phyloP scores from a whole-genome alignment of 1,140 invertebrate genomes.

The Megathymus violae region DNA sequence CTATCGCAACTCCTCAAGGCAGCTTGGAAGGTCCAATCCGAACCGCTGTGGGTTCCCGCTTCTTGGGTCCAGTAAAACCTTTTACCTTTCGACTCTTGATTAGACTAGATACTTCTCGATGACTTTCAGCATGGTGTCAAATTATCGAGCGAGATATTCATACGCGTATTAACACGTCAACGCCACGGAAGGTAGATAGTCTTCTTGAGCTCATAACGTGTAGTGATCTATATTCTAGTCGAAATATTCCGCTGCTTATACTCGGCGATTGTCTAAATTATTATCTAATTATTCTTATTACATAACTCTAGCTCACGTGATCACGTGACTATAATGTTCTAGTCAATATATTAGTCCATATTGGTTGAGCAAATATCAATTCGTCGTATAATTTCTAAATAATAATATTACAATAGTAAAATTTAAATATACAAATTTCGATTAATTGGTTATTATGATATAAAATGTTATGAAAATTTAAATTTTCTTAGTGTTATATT shows the following conservation, averaged over 20 bases:
- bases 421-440: neutral
- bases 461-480: constrained; percentile 11
- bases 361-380: constrained; percentile 15
- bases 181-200: constrained; percentile 4
- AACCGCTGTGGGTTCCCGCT: constrained; percentile 98
- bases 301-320: constrained; percentile 13
- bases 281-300: constrained; percentile 24
- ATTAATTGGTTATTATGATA: constrained; percentile 6
- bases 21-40: constrained; percentile 94
- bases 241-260: constrained; percentile 22
- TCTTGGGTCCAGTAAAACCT: constrained; percentile 93
- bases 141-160: too few relatives aligned
- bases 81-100: neutral
- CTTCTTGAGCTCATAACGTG: constrained; percentile 6
- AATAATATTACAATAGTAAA: constrained; percentile 1
- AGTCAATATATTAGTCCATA: constrained; percentile 7
- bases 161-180: too few relatives aligned
- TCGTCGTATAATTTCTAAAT: constrained; percentile 2
- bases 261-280: constrained; percentile 25
- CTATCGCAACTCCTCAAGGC: constrained; percentile 94
- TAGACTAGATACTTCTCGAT: constrained; percentile 16
- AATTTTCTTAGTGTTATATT: neutral
- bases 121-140: neutral
- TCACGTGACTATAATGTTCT: neutral
- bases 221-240: constrained; percentile 9